Evolutionary conservation across 1,140 invertebrate species (phyloP), one percentile per base, ranked within the genome.

Genomic region (Zaprionus gabonicus): DNA sequence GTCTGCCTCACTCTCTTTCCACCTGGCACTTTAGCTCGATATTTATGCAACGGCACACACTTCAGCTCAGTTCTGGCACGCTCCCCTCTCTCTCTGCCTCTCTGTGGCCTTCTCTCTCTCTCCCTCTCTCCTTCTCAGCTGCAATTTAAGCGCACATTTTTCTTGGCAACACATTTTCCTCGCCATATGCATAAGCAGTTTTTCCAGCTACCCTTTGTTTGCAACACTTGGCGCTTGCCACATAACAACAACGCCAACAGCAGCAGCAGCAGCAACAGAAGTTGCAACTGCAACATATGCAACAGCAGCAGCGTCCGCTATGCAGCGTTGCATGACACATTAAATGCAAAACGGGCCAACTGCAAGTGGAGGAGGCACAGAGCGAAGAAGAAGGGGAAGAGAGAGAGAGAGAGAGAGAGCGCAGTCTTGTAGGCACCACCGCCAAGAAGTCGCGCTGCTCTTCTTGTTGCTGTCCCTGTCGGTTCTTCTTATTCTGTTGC

Each of bases 201-300:
- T 88, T 88, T 88, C 84, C 85, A 84, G 81, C 81, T 78, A 64
- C 76, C 67, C 72, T 71, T 57, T 70, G 85, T 79, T 83, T 84
- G 84, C 84, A 88, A 88, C 84, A 90, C 84, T 90, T 90, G 84
- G 84, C 84, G 84, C 84, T 88, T 87, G 84, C 85, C 84, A 87
- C 85, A 87, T 88, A 87, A 87, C 84, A 86, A 78, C 80, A 87
- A 15, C 23, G 34, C 15, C 65, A 75, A 67, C 76, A 68, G 55
- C 71, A 63, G 72, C 75, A 23, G 27, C 27, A 75, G 56, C 80
- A 76, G 69, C 72, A 76, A 71, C 82, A 87, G 58, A 71, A 83
- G 66, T 80, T 82, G 78, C 83, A 87, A 83, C 71, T 80, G 77
- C 84, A 85, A 72, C 82, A 85, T 84, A 84, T 87, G 83, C 80